Evolutionary conservation across 2,797 vertebrate genomes (phyloP).

Genomic region (Zalophus californianus): DNA sequence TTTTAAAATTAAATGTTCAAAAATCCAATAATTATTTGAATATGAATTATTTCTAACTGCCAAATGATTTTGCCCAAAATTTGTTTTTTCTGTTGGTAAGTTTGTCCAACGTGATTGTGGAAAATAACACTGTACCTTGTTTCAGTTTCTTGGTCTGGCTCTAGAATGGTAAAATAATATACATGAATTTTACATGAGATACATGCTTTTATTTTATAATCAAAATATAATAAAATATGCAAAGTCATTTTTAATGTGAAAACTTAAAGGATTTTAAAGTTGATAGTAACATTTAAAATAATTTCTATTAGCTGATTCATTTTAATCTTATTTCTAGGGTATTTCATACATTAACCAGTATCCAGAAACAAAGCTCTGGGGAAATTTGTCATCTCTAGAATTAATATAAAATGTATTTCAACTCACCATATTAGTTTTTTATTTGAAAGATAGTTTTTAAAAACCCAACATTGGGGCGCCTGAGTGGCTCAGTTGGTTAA

Average conservation of each 20-base stretch:
- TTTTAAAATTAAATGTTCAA: neutral
- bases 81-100: neutral
- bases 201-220: neutral
- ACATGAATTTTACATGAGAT: neutral
- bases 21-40: neutral
- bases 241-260: neutral
- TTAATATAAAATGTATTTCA: neutral
- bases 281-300: slow-evolving; percentile 7
- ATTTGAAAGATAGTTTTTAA: neutral
- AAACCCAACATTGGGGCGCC: neutral
- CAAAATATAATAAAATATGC: neutral
- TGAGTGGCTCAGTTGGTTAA: too few species aligned
- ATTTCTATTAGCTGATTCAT: neutral
- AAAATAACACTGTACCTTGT: neutral
- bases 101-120: neutral
- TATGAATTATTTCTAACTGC: neutral
- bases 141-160: neutral
- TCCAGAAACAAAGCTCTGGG: neutral
- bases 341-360: neutral
- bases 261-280: neutral
- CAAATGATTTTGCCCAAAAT: neutral
- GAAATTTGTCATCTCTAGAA: neutral
- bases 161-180: neutral
- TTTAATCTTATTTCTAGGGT: slow-evolving; percentile 10
- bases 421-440: neutral